These are phyloP conservation scores for Allygus modestus DNA, from an alignment of 2,888 invertebrate genomes.

Conservation along the genomic window DNA sequence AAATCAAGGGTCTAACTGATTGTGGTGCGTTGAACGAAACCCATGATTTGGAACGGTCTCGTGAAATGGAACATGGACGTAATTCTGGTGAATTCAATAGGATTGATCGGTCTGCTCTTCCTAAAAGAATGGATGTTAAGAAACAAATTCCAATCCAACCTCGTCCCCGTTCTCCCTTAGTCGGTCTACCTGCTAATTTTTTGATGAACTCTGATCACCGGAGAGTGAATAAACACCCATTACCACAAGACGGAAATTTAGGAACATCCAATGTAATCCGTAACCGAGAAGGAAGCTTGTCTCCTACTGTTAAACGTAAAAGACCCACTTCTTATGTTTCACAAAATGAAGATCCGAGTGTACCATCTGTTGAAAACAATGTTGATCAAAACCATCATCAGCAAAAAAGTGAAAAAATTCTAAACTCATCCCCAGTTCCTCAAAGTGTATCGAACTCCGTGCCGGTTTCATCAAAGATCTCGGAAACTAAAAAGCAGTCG, in stretches of 20 bases:
- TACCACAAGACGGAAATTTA: constrained; percentile 34
- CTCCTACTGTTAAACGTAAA: constrained; percentile 56
- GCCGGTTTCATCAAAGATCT: neutral
- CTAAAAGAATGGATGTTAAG: constrained; percentile 44
- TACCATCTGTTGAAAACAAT: constrained; percentile 48
- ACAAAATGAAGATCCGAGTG: constrained; percentile 36
- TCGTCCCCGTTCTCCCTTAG: constrained; percentile 52
- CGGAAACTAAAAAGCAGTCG: constrained; percentile 14
- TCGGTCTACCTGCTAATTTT: constrained; percentile 53
- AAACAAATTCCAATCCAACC: constrained; percentile 56
- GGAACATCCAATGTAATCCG: constrained; percentile 26
- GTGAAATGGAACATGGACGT: constrained; percentile 55
- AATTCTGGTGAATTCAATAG: neutral
- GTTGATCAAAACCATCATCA: constrained; percentile 52
- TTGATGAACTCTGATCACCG: constrained; percentile 53
- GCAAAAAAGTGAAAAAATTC: constrained; percentile 20
- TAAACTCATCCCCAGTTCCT: neutral
- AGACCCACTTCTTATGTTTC: constrained; percentile 35
- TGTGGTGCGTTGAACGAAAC: constrained; percentile 66
- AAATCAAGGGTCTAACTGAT: constrained; percentile 85
- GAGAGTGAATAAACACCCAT: constrained; percentile 39
- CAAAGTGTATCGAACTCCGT: constrained; percentile 17
- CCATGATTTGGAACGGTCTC: constrained; percentile 44
- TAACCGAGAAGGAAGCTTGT: constrained; percentile 60
- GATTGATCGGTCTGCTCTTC: constrained; percentile 37